These are phyloP conservation scores for Albula goreensis DNA, from an alignment of 2,113 vertebrate species.

Conservation along the genomic window DNA sequence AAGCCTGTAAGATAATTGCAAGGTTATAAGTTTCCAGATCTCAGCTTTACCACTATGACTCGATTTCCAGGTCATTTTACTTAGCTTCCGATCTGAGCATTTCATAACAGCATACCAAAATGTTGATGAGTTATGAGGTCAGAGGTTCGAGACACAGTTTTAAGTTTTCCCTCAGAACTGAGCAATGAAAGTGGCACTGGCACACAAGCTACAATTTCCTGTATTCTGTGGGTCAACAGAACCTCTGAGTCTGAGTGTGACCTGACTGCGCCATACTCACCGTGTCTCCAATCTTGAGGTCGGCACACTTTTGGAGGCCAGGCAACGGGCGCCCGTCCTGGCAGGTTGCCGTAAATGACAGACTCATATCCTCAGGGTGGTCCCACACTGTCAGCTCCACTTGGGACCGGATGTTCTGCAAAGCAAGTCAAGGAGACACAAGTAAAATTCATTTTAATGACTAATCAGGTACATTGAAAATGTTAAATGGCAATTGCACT, in stretches of 20 bases:
- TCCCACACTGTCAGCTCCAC: conserved; percentile 94
- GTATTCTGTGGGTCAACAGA: background rate
- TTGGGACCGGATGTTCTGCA: conserved; percentile 93
- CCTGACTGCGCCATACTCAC: conserved; percentile 68
- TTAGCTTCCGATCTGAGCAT: background rate
- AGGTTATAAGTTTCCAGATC: conserved; percentile 24
- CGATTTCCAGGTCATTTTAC: background rate
- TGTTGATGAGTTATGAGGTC: background rate
- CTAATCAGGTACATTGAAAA: too few species aligned
- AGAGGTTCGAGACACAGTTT: background rate
- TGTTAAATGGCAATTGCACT: too few species aligned
- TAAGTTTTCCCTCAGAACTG: too few species aligned
- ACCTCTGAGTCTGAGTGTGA: background rate
- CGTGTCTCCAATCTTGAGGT: conserved; percentile 93
- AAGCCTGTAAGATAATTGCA: conserved; percentile 24
- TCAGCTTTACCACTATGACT: background rate
- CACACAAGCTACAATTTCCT: background rate
- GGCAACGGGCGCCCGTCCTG: conserved; percentile 86
- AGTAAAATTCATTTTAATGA: background rate
- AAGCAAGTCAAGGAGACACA: conserved; percentile 1
- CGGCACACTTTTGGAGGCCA: conserved; percentile 86
- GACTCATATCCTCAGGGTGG: conserved; percentile 86
- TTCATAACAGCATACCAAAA: background rate
- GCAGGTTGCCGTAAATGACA: conserved; percentile 91
- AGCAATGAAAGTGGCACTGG: too few species aligned